phyloP scores from a whole-genome alignment of 2,113 vertebrate genomes.

The Raja brachyura region DNA sequence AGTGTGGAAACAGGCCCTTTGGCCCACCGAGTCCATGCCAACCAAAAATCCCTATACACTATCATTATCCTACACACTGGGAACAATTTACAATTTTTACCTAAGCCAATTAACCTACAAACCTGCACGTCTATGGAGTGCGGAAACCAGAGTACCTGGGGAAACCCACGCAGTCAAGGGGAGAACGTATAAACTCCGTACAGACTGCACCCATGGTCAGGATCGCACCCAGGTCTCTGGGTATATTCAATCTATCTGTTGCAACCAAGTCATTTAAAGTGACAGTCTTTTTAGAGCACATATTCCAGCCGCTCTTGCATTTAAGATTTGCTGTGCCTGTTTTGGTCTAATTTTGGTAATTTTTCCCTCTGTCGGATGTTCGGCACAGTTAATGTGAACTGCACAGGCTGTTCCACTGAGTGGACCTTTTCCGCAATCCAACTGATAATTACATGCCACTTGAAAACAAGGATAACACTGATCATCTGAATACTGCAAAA shows the following conservation, averaged over 20 bases:
- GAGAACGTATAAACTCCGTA: too few relatives aligned
- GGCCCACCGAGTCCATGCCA: too few relatives aligned
- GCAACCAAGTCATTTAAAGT: background rate
- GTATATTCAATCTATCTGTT: background rate
- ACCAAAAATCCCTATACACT: too few relatives aligned
- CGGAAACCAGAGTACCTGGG: too few relatives aligned
- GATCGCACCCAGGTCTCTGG: too few relatives aligned
- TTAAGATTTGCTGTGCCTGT: constrained; percentile 69
- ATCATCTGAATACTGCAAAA: constrained; percentile 65
- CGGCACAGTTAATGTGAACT: constrained; percentile 79
- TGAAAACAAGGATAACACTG: constrained; percentile 75
- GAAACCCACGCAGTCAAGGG: too few relatives aligned
- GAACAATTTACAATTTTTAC: too few relatives aligned
- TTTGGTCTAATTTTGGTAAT: constrained; percentile 76
- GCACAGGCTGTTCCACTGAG: constrained; percentile 63
- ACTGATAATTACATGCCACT: constrained; percentile 80
- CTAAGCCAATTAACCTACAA: too few relatives aligned
- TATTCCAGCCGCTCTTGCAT: constrained; percentile 61
- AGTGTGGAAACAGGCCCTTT: too few relatives aligned
- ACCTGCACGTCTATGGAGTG: too few relatives aligned
- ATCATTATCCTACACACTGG: too few relatives aligned
- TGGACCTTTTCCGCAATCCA: constrained; percentile 69
- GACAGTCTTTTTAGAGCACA: constrained; percentile 53
- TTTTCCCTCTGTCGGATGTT: constrained; percentile 77
- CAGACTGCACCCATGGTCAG: too few relatives aligned